These are phyloP conservation scores for Netelia inedita DNA, from an alignment of 2,888 invertebrate species.

Conservation along the genomic window DNA sequence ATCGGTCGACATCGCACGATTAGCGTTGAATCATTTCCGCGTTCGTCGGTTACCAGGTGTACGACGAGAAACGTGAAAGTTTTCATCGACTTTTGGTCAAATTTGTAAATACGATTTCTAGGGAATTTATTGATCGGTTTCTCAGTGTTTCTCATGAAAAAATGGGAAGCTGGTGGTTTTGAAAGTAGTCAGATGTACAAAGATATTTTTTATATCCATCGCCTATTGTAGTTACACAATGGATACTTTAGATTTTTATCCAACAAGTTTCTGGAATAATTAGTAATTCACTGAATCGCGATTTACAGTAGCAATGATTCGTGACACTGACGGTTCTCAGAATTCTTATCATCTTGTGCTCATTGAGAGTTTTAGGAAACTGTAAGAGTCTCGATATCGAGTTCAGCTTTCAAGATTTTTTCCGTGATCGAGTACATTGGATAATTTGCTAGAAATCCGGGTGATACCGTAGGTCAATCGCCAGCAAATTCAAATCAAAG, in stretches of 20 bases:
- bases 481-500: not conserved
- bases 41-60: constrained; percentile 51
- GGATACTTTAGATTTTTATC: constrained; percentile 60
- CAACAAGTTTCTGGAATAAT: constrained; percentile 51
- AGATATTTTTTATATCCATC: constrained; percentile 36
- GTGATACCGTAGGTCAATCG: not conserved
- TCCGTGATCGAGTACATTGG: not conserved
- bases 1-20: constrained; percentile 7
- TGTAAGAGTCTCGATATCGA: not conserved
- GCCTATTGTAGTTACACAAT: constrained; percentile 46
- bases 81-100: constrained; percentile 4
- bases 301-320: constrained; percentile 45
- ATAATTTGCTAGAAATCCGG: not conserved
- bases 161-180: not conserved
- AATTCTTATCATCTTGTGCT: constrained; percentile 14
- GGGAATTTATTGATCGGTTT: not conserved
- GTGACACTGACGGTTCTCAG: constrained; percentile 31
- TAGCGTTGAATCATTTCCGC: constrained; percentile 55
- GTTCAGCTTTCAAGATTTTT: not conserved
- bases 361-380: constrained; percentile 2
- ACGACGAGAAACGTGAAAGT: not conserved
- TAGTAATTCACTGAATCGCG: constrained; percentile 50
- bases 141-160: not conserved
- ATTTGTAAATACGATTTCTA: not conserved
- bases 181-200: not conserved